Evolutionary conservation across 2,113 vertebrate species (phyloP).

Genomic region (Chaetops frenatus): DNA sequence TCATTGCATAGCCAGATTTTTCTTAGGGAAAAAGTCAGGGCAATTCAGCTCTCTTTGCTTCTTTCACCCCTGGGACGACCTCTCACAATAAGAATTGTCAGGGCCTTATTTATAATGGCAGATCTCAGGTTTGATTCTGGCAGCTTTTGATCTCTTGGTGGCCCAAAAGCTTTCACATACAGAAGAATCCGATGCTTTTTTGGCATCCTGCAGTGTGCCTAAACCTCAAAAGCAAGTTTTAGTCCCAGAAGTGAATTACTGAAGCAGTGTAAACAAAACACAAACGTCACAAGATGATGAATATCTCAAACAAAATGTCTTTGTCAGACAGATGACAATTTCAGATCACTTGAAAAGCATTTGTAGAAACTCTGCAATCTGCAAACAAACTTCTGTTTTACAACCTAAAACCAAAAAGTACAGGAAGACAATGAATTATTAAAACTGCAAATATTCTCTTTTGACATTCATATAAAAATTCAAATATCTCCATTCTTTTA

Average conservation of each 20-base stretch:
- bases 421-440: constrained; percentile 41
- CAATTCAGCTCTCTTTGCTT: constrained; percentile 31
- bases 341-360: constrained; percentile 33
- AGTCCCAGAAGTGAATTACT: constrained; percentile 67
- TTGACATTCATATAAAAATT: neutral
- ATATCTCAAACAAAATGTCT: constrained; percentile 63
- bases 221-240: constrained; percentile 65
- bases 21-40: neutral
- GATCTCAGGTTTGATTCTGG: constrained; percentile 77
- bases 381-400: constrained; percentile 47
- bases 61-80: constrained; percentile 36
- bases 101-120: constrained; percentile 75
- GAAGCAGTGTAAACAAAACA: constrained; percentile 69
- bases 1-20: neutral
- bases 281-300: constrained; percentile 60
- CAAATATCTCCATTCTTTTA: neutral
- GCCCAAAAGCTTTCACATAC: constrained; percentile 67
- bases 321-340: constrained; percentile 62
- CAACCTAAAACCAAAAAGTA: neutral
- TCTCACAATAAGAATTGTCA: constrained; percentile 66
- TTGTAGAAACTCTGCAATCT: constrained; percentile 4
- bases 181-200: constrained; percentile 57
- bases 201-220: constrained; percentile 57
- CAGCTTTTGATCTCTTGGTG: constrained; percentile 82
- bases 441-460: neutral